Evolutionary conservation across 2,888 invertebrate genomes (phyloP), one percentile per base, ranked within the genome.

Genomic region (Tetragnatha montana): DNA sequence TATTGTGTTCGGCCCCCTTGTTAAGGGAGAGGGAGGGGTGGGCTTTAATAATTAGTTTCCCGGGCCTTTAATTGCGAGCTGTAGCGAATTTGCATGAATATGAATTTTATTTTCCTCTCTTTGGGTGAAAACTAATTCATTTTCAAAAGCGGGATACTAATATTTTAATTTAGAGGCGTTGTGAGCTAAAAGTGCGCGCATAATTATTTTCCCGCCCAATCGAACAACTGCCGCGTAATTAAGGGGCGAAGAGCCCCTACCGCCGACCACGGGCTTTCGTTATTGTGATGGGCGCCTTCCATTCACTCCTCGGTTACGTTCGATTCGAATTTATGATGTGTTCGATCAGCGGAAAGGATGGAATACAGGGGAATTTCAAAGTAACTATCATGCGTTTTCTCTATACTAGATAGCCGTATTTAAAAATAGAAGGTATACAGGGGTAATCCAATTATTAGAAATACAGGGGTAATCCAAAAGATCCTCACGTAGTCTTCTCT

Each of bases 61-160:
- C 81, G 51, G 21, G 49, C 70, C 81, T 49, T 76, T 87, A 87
- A 87, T 87, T 87, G 87, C 87, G 70, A 76, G 81, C 81, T 60
- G 76, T 82, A 87, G 78, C 81, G 87, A 87, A 87, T 87, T 82
- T 87, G 87, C 87, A 87, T 87, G 87, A 87, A 87, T 87, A 87
- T 87, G 87, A 78, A 87, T 76, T 87, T 87, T 71, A 51, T 81
- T 87, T 87, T 87, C 49, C 71, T 81, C 74, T 82, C 60, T 73
- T 35, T 47, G 22, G 50, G 22, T 17, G 71, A 79, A 76, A 81
- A 87, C 68, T 76, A 82, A 87, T 87, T 82, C 87, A 71, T 87
- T 87, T 79, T 82, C 73, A 80, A 81, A 71, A 75, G 47, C 12
- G 35, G 81, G 81, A 85, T 85, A 81, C 76, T 87, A 87, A 87